Evolutionary conservation across 2,113 vertebrate species (phyloP), one percentile per base, ranked within the genome.

Genomic region (Misgurnus anguillicaudatus): DNA sequence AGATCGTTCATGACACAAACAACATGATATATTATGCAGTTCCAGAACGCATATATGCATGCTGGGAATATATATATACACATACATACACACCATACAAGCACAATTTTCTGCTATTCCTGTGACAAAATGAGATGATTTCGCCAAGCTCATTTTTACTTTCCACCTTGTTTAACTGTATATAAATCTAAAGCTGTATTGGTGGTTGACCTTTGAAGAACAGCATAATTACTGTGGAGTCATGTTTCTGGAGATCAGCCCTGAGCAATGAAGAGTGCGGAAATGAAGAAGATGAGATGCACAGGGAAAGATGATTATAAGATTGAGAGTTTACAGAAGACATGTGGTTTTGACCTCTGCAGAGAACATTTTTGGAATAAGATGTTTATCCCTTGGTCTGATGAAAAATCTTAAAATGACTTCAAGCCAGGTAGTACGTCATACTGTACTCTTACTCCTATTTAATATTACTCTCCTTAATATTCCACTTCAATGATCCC

Each of bases 101-200:
- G 13, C 38, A 16, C 39, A 77, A 81, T 41, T 58, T 78, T 67
- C 71, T 80, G 77, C 58, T 13, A 19, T 53, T 80, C 75, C 36
- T 36, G 39, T 68, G 78, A 80, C 47, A 85, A 78, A 79, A 83
- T 69, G 51, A 78, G 80, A 74, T 68, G 38, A 39, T 47, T 73
- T 73, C 48, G 38, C 55, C 38, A 45, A 77, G 13, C 41, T 76
- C 58, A 77, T 83, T 65, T 38, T 16, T 36, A 39, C 21, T 41
- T n/a, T 69, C 51, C 42, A 36, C 7, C 60, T 76, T 60, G 68
- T 82, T 60, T 81, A 53, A 79, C 66, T 48, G 53, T 60, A 47
- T 14, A 51, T 61, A 53, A 74, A 19, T 69, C 3, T 19, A 13
- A 17, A 42, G 42, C 69, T 58, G 80, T 78, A 76, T 80, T 45